Conservation (phyloP, 2,113 vertebrate species). For the Nothocercus julius region DNA sequence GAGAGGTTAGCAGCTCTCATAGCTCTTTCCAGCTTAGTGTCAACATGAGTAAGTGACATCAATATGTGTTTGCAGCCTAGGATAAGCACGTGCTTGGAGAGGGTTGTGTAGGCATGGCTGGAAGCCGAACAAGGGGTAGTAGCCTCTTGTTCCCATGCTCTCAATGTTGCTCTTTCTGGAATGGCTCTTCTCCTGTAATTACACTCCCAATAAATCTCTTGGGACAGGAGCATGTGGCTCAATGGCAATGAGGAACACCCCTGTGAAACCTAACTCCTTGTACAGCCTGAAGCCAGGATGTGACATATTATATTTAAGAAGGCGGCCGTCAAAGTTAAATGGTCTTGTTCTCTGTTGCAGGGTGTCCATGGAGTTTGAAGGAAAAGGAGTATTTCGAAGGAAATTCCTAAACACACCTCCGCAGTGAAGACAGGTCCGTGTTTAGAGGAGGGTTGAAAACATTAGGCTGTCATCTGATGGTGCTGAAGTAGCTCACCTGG, state of each 20-base stretch:
- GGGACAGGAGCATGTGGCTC: rapidly evolving
- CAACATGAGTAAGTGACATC: constrained; percentile 14
- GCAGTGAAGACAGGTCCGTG: not conserved
- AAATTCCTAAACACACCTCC: not conserved
- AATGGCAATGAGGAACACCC: not conserved
- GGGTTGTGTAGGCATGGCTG: not conserved
- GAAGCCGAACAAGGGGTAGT: not conserved
- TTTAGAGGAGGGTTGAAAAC: not conserved
- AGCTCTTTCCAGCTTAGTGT: constrained; percentile 26
- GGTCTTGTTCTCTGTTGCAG: not conserved
- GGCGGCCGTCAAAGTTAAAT: not conserved
- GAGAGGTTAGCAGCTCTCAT: constrained; percentile 1
- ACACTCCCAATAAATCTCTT: not conserved
- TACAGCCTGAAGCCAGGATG: not conserved
- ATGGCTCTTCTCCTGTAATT: not conserved
- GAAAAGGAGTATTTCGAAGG: not conserved
- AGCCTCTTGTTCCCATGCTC: not conserved
- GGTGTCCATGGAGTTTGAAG: not conserved
- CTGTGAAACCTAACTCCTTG: not conserved
- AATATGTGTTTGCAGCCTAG: not conserved
- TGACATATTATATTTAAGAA: not conserved
- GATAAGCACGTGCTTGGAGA: not conserved
- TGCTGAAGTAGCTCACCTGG: not conserved
- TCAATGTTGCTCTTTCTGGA: not conserved
- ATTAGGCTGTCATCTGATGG: not conserved